phyloP scores from a whole-genome alignment of 2,888 invertebrate genomes.

The Nomada ruficornis region DNA sequence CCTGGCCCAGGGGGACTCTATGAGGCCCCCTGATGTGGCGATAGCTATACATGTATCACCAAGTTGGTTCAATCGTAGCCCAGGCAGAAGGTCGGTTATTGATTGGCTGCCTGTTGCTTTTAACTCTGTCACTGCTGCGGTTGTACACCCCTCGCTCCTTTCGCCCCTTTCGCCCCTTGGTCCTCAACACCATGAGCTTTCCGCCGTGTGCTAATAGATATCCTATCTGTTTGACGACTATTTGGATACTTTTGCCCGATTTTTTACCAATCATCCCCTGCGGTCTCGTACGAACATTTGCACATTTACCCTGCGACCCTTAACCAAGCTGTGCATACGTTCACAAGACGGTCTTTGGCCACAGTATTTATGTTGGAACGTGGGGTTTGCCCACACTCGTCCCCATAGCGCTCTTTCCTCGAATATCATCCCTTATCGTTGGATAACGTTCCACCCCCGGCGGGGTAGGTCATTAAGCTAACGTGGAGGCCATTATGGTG shows the following conservation, averaged over 20 bases:
- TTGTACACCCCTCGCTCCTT: slow-evolving; percentile 53
- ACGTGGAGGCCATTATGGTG: too few relatives aligned
- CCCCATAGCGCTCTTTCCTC: too few relatives aligned
- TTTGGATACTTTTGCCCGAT: slow-evolving; percentile 36
- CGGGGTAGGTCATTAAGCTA: too few relatives aligned
- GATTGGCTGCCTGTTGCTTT: slow-evolving; percentile 83
- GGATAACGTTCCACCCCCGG: too few relatives aligned
- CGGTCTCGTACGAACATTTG: neutral
- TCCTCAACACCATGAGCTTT: slow-evolving; percentile 43
- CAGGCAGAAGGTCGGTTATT: slow-evolving; percentile 78
- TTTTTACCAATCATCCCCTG: neutral
- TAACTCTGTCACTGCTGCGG: slow-evolving; percentile 74
- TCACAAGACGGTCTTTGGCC: too few relatives aligned
- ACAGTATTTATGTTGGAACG: too few relatives aligned
- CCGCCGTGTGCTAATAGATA: slow-evolving; percentile 50
- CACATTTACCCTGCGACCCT: neutral
- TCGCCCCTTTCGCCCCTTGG: slow-evolving; percentile 32
- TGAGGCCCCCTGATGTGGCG: neutral
- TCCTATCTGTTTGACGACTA: slow-evolving; percentile 20
- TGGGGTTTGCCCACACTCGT: too few relatives aligned
- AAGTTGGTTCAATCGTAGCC: slow-evolving; percentile 75
- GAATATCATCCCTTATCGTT: too few relatives aligned
- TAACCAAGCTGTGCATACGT: too few relatives aligned
- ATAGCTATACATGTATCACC: neutral
- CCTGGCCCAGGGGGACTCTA: too few relatives aligned